These are phyloP conservation scores for Buceros bicornis DNA, from an alignment of 2,797 vertebrate genomes.

Conservation along the genomic window DNA sequence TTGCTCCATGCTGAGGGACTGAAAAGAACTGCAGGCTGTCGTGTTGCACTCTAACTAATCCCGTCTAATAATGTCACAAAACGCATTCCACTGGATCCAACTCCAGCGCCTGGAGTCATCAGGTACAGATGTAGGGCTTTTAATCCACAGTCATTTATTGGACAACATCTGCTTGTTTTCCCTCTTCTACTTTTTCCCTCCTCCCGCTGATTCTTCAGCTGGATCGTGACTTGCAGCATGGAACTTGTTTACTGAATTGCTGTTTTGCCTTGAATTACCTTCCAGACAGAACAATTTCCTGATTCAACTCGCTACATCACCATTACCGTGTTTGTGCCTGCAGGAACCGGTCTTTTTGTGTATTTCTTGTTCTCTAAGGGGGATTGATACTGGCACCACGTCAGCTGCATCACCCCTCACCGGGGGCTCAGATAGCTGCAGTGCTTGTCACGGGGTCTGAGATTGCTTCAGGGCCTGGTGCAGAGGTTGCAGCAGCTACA, in stretches of 20 bases:
- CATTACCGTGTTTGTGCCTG: not conserved
- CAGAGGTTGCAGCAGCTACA: not conserved
- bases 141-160: not conserved
- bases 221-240: too few species aligned
- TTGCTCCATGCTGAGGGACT: not conserved
- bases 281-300: not conserved
- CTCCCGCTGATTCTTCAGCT: not conserved
- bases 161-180: not conserved
- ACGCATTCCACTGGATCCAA: accelerated
- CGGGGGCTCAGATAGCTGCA: too few species aligned
- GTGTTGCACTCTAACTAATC: not conserved
- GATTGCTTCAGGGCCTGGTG: not conserved
- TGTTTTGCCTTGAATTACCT: not conserved
- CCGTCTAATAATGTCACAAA: not conserved
- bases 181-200: not conserved
- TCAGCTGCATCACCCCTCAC: too few species aligned
- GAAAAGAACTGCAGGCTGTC: accelerated
- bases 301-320: not conserved
- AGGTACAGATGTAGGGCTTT: not conserved
- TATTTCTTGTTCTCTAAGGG: too few species aligned
- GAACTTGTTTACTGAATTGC: not conserved
- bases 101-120: not conserved
- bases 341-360: too few species aligned
- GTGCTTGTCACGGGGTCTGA: too few species aligned
- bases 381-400: too few species aligned